Base-by-base conservation (phyloP, 2,888 invertebrate species). In the Pterobdella sp. region DNA sequence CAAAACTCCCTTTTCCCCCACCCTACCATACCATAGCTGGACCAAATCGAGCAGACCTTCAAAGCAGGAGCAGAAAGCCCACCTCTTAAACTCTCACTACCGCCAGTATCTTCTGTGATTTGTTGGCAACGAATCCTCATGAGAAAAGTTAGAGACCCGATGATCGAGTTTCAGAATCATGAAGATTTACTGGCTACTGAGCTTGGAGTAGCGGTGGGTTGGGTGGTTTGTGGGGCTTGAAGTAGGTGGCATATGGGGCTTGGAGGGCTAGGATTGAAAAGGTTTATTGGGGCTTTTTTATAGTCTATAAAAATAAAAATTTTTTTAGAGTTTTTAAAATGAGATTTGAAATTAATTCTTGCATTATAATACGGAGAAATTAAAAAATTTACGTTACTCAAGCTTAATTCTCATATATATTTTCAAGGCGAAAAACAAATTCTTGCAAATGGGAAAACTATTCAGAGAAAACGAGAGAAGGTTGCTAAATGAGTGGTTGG, bases 71-170 rank as follows among this genome's bases (percentile, higher is more conserved):
- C 81, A 65, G 81, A 83, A 1, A 78, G 86, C 76, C 91, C 91
- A 0, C 90, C 91, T 0, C 81, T 91, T 42, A 86, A 90, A 34
- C 88, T 89, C 73, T 88, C 91, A 80, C 90, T 91, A 78, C 91
- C 93, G 0, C 89, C 90, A 0, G 87, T 88, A n/a, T 89, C 91
- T 2, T 93, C 94, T 10, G 87, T 91, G 29, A 91, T 94, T 76
- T 90, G 89, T 82, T 94, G 94, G 94, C 90, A 89, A 22, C 87
- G 91, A 65, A 87, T 90, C 72, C 85, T 94, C 29, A 91, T 91
- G 80, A 88, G 89, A 78, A 88, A 89, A 77, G 87, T 94, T 78
- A 93, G 92, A 81, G 88, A 87, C 76, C 90, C 93, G 0, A 89
- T 93, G 34, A 85, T 93, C 79, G 88, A 88, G 73, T 93, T 93